phyloP scores from a whole-genome alignment of 2,888 invertebrate species.

The Mactromeris polynyma region DNA sequence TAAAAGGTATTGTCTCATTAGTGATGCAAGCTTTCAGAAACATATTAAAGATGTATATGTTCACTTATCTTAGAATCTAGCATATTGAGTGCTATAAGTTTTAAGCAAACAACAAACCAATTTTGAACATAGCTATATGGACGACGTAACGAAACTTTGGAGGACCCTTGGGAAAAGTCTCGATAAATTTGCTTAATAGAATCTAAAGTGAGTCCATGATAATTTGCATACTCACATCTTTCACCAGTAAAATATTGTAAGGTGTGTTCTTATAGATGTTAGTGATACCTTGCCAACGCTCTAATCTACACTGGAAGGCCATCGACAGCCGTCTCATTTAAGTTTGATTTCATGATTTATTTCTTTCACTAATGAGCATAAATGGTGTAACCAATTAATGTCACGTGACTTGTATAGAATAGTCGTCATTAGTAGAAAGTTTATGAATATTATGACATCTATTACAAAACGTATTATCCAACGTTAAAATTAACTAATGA shows the following conservation, averaged over 20 bases:
- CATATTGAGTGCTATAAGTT: background rate
- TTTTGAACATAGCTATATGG: background rate
- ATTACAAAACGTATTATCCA: background rate
- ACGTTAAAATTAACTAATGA: background rate
- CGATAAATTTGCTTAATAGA: background rate
- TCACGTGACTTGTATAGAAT: background rate
- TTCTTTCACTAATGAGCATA: background rate
- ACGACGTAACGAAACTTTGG: background rate
- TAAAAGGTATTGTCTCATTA: background rate
- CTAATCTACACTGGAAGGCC: background rate
- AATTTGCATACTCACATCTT: background rate
- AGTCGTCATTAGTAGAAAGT: background rate
- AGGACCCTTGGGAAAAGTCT: background rate
- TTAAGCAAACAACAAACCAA: slow-evolving; percentile 16
- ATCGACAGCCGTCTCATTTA: background rate
- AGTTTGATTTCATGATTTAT: background rate
- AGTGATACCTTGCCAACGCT: background rate
- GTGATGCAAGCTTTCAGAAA: background rate
- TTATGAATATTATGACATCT: background rate
- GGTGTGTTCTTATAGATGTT: background rate
- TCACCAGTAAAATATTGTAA: background rate
- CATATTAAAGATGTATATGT: slow-evolving; percentile 1
- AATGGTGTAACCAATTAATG: background rate
- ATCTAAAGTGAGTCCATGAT: background rate
- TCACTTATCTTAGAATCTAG: background rate